A percentile compares a stretch with the other conserved stretches of the same genome.
These are phyloP conservation scores for Parnassius apollo DNA, from an alignment of 2,888 invertebrate genomes.

Conservation along the genomic window DNA sequence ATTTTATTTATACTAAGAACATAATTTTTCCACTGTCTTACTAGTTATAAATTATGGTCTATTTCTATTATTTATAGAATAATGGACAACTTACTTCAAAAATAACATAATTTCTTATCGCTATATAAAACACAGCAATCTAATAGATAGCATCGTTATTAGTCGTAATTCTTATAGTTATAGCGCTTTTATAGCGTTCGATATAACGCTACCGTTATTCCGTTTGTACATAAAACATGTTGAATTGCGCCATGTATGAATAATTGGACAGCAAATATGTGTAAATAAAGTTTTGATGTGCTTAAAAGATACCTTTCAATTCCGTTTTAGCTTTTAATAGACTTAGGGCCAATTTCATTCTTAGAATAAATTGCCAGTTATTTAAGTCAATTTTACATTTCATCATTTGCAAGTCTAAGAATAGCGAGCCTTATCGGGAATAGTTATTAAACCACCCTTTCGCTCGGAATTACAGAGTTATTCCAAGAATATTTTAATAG, in stretches of 20 bases:
- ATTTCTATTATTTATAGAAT: not conserved
- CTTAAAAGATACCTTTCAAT: slow-evolving; percentile 16
- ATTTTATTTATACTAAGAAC: too few relatives aligned
- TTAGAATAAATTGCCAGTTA: too few relatives aligned
- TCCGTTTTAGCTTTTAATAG: not conserved
- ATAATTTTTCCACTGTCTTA: too few relatives aligned
- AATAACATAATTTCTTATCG: slow-evolving; percentile 5
- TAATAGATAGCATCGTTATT: slow-evolving; percentile 21
- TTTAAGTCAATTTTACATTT: too few relatives aligned
- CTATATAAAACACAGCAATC: slow-evolving; percentile 9
- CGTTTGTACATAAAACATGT: slow-evolving; percentile 21
- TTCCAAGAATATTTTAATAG: too few relatives aligned
- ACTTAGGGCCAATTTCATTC: too few relatives aligned
- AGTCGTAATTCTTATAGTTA: slow-evolving; percentile 18
- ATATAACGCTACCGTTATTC: slow-evolving; percentile 18
- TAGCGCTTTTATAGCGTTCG: slow-evolving; percentile 22
- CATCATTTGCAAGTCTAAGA: too few relatives aligned
- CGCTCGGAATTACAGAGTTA: too few relatives aligned
- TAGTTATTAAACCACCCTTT: too few relatives aligned
- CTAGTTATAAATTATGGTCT: not conserved
- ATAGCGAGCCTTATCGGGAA: too few relatives aligned
- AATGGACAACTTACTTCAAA: not conserved
- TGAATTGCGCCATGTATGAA: slow-evolving; percentile 18
- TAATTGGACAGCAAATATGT: slow-evolving; percentile 21
- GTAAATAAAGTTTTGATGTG: slow-evolving; percentile 8